Evolutionary conservation across 2,888 invertebrate species (phyloP).

Genomic region (Abrostola triplasia): DNA sequence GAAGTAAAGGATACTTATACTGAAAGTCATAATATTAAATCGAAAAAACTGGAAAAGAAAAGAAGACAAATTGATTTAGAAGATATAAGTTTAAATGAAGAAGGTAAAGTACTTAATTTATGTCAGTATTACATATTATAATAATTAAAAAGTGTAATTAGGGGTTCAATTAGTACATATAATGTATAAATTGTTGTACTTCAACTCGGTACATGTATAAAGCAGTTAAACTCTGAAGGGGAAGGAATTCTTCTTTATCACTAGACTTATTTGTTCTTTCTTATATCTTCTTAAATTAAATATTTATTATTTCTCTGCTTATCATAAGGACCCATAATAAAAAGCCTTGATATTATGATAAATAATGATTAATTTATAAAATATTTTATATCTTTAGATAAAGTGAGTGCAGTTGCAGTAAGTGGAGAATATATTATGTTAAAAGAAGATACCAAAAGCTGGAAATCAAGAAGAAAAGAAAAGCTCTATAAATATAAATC

Average conservation of each 20-base stretch:
- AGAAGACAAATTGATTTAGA: constrained; percentile 61
- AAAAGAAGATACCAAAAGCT: constrained; percentile 83
- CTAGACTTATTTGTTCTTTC: no score
- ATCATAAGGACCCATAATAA: no score
- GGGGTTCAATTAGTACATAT: not conserved
- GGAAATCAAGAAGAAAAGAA: constrained; percentile 87
- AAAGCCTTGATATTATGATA: no score
- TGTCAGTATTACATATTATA: no score
- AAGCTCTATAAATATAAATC: constrained; percentile 83
- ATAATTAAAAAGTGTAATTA: no score
- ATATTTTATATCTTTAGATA: constrained; percentile 65
- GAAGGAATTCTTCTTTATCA: no score
- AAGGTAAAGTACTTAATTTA: constrained; percentile 58
- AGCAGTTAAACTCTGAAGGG: no score
- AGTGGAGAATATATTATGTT: constrained; percentile 82
- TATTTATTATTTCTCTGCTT: no score
- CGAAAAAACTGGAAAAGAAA: constrained; percentile 69
- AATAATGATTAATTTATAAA: not conserved
- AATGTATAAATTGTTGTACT: not conserved
- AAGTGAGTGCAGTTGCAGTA: constrained; percentile 75
- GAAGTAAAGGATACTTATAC: constrained; percentile 73
- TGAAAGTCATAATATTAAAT: constrained; percentile 70
- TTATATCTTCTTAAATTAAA: no score
- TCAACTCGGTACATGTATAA: not conserved
- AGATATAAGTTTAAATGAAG: constrained; percentile 58